A percentile compares a stretch with the other conserved stretches of the same genome.
Conservation (phyloP, 2,113 vertebrate genomes). For the Aptenodytes patagonicus region DNA sequence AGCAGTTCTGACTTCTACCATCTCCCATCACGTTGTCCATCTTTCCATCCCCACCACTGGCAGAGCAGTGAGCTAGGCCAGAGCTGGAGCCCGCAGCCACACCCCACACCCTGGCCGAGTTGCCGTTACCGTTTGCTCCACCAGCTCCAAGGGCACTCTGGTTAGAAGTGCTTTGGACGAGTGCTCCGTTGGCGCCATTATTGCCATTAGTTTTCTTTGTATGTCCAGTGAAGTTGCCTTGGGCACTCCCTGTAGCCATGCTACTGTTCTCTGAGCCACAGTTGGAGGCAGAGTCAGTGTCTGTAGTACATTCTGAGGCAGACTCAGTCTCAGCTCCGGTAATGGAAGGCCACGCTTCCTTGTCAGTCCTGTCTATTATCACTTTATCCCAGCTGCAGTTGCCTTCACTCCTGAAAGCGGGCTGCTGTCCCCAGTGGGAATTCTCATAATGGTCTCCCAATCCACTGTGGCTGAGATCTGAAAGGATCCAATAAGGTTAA, state of each 20-base stretch:
- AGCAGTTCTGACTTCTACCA: slow-evolving; percentile 87
- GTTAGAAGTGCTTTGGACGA: slow-evolving; percentile 80
- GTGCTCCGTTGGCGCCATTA: slow-evolving; percentile 78
- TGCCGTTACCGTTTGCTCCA: slow-evolving; percentile 66
- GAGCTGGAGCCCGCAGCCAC: slow-evolving; percentile 83
- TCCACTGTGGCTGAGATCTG: slow-evolving; percentile 87
- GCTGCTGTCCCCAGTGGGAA: slow-evolving; percentile 86
- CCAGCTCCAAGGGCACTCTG: slow-evolving; percentile 80
- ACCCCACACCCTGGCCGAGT: slow-evolving; percentile 77
- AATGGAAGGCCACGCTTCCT: slow-evolving; percentile 90
- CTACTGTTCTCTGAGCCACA: slow-evolving; percentile 86
- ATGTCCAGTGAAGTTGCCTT: slow-evolving; percentile 90
- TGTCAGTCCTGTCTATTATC: slow-evolving; percentile 86
- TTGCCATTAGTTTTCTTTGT: slow-evolving; percentile 86
- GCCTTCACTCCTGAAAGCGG: slow-evolving; percentile 82
- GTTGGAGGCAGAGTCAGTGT: slow-evolving; percentile 83
- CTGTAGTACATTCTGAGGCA: slow-evolving; percentile 89
- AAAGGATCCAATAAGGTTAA: slow-evolving; percentile 62
- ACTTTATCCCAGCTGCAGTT: slow-evolving; percentile 90
- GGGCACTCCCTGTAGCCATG: slow-evolving; percentile 95
- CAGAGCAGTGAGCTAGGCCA: slow-evolving; percentile 84
- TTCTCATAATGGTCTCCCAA: slow-evolving; percentile 91
- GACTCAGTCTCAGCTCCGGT: slow-evolving; percentile 82
- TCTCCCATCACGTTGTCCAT: slow-evolving; percentile 87
- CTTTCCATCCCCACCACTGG: slow-evolving; percentile 85